Evolutionary conservation across 2,113 vertebrate genomes (phyloP), one percentile per base, ranked within the genome.

Genomic region (Ginglymostoma cirratum): DNA sequence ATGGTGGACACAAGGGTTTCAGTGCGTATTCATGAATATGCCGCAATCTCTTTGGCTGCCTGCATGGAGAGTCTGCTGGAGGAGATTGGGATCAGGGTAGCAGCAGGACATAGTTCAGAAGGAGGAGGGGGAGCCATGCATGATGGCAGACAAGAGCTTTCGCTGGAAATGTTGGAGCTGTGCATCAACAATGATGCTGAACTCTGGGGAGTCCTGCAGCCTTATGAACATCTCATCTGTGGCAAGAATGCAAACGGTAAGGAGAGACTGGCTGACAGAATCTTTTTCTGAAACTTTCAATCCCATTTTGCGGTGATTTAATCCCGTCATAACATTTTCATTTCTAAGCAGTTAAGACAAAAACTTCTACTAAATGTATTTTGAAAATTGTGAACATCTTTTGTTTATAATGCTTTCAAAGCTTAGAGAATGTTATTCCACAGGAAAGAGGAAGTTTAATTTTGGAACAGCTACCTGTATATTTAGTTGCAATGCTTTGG

Each of bases 1-100:
- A 99, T 99, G 99, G 99, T 99, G 97, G 99, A 99, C 97, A 99
- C 99, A 0, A 98, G 99, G 96, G 98, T 99, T 97, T 98, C 99
- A 0, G 99, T 99, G 96, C 98, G 99, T 97, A 98, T 99, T 96
- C 99, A 99, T 27, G 98, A 99, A 92, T 98, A 99, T 21, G 99
- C 99, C 0, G 99, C 99, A 34, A 99, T 99, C 96, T 98, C 98
- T 72, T 96, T 99, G 66, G 98, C 98, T 0, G 98, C 99, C 0
- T 99, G 99, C 97, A 97, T 99, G 98, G 99, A 99, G 96, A 98
- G 99, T 78, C 97, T 99, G 30, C 98, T 98, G 96, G 99, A 99
- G 96, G 99, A 99, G 98, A 98, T 99, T 52, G 98, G 98, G 83
- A 97, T 97, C 0, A 97, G 99, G 66, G 98, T 99, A 96, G 97